These are phyloP conservation scores for Lathronympha strigana DNA, from an alignment of 2,888 invertebrate genomes.

Conservation along the genomic window DNA sequence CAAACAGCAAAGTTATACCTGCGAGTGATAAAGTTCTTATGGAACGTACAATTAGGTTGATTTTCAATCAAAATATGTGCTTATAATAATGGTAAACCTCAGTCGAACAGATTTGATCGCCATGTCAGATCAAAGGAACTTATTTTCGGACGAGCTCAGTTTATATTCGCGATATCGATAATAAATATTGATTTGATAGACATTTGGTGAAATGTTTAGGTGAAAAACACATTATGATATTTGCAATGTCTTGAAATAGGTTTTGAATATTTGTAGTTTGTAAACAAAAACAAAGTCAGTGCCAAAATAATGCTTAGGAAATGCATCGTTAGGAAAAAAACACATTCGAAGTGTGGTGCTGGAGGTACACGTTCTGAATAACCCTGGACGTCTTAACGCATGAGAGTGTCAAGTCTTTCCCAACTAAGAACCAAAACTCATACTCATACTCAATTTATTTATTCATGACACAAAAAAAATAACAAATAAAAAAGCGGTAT, in stretches of 20 bases:
- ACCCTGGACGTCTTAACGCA: too few relatives aligned
- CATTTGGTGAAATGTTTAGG: conserved; percentile 12
- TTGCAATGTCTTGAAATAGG: not conserved
- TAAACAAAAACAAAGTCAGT: not conserved
- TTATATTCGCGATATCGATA: conserved; percentile 18
- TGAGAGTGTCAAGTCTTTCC: too few relatives aligned
- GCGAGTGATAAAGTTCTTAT: not conserved
- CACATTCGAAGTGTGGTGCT: too few relatives aligned
- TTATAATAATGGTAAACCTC: not conserved
- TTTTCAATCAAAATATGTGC: not conserved
- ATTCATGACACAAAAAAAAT: too few relatives aligned
- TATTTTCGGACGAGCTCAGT: conserved; percentile 16
- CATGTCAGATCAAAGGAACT: conserved; percentile 37
- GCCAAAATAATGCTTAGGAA: too few relatives aligned
- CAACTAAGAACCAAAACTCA: too few relatives aligned
- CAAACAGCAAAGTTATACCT: not conserved
- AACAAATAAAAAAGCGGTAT: too few relatives aligned
- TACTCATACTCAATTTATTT: too few relatives aligned
- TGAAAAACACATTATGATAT: not conserved
- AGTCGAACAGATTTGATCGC: conserved; percentile 18
- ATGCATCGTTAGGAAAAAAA: too few relatives aligned
- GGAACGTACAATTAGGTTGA: not conserved
- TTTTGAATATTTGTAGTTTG: not conserved
- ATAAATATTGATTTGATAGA: conserved; percentile 27
- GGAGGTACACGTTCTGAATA: too few relatives aligned